Conservation (phyloP, 2,113 vertebrate genomes). For the Nycticryphes semicollaris region DNA sequence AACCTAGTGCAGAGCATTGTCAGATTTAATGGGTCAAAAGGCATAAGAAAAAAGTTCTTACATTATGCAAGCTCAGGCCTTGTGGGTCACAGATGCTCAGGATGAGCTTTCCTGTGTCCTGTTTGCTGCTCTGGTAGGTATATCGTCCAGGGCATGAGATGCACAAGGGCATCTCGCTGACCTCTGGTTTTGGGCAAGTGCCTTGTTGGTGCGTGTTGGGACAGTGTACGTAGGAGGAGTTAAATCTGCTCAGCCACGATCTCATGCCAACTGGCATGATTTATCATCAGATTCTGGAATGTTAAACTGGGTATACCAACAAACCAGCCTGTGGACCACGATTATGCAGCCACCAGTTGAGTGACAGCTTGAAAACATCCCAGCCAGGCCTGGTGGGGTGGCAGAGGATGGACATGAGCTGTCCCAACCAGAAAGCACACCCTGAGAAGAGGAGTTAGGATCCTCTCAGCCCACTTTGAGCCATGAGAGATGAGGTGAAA, state of each 20-base stretch:
- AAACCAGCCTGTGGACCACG: neutral
- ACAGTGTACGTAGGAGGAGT: rapidly evolving
- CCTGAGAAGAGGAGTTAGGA: neutral
- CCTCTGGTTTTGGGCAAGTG: neutral
- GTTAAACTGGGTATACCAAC: neutral
- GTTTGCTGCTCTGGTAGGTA: neutral
- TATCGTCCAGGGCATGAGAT: neutral
- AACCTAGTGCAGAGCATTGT: neutral
- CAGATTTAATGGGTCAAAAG: neutral
- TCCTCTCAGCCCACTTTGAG: neutral
- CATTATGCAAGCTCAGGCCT: neutral
- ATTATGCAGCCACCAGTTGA: neutral
- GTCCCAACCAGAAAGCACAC: neutral
- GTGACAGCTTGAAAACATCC: neutral
- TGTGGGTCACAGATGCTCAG: neutral
- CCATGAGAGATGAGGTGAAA: neutral
- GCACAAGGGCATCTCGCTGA: neutral
- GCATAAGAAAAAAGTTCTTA: neutral
- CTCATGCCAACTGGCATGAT: neutral
- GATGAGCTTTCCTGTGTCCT: neutral
- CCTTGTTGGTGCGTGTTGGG: neutral
- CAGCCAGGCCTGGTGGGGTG: neutral
- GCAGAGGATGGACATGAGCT: neutral
- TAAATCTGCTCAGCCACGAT: neutral
- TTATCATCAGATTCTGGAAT: rapidly evolving